Evolutionary conservation across 1,140 invertebrate species (phyloP), one percentile per base, ranked within the genome.

Genomic region (Geopemphigus sp.): DNA sequence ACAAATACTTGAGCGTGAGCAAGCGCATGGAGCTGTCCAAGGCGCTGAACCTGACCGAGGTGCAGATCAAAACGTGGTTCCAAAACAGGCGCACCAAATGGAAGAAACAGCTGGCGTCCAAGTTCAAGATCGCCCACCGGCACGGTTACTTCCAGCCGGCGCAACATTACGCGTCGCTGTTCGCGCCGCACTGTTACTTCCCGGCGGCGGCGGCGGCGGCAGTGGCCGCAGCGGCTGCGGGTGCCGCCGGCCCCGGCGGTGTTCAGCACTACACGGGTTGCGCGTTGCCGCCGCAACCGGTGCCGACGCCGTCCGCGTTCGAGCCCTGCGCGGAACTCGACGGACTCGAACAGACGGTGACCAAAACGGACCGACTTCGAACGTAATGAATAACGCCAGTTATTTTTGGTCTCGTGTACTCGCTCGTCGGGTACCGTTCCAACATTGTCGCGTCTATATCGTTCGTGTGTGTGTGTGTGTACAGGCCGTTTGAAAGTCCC

Each of bases 11-110:
- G 12, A 97, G 95, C 84, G 96, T 98, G 0, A 95, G 92, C 81
- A 98, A 98, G 86, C 87, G 96, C 64, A 92, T 97, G 91, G 95
- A 98, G 83, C 86, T 98, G 1, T 96, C 95, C 0, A 94, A 95
- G 85, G 90, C 91, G 0, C 84, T 98, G 11, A 92, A 91, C 80
- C 86, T 98, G 15, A 97, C 95, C 0, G 96, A 98, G 87, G 95
- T 97, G 4, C 96, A 98, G 88, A 96, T 98, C 80, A 98, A 98
- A 85, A 98, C 96, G 0, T 98, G 96, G 96, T 98, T 96, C 84
- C 95, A 98, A 86, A 97, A 97, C 85, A 88, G 95, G 70, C 88
- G 95, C 81, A 98, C 95, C 1, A 98, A 98, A 84, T 97, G 95
- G 95, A 97, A 98, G 86, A 98, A 98, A 84, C 95, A 98, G 83